Evolutionary conservation across 2,113 vertebrate species (phyloP).

Genomic region (Delphinapterus leucas): DNA sequence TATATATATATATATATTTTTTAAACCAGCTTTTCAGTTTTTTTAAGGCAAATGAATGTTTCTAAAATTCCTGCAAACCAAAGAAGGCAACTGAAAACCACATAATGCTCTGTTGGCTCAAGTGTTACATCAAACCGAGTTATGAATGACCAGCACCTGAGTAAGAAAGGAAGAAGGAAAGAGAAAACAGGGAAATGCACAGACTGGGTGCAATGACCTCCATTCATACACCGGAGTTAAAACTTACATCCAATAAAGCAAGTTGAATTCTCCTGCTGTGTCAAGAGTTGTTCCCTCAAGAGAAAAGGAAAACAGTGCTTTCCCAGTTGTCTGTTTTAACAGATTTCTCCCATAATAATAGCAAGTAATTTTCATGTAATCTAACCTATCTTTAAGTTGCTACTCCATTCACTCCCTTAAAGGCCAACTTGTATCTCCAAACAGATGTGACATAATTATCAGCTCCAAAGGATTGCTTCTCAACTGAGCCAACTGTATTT

Average conservation of each 20-base stretch:
- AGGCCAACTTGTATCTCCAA: conserved; percentile 61
- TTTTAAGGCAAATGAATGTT: background rate
- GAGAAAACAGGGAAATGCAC: background rate
- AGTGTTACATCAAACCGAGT: background rate
- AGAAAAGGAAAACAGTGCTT: conserved; percentile 27
- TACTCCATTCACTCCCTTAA: conserved; percentile 56
- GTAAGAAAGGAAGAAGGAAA: background rate
- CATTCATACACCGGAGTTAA: background rate
- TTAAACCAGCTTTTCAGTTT: background rate
- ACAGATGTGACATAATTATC: conserved; percentile 44
- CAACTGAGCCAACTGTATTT: conserved; percentile 40
- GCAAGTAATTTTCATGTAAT: conserved; percentile 65
- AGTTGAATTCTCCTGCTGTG: background rate
- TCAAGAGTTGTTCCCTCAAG: conserved; percentile 37
- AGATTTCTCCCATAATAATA: conserved; percentile 65
- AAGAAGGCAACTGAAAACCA: background rate
- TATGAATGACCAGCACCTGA: background rate
- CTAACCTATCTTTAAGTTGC: conserved; percentile 64
- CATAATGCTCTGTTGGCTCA: background rate
- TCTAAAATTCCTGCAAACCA: background rate
- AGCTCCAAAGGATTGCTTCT: conserved; percentile 13
- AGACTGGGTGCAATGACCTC: background rate
- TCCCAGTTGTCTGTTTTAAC: conserved; percentile 59
- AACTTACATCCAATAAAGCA: background rate
- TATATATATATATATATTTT: background rate